Evolutionary conservation across 2,797 vertebrate genomes (phyloP).

Genomic region (Typhlichthys eigenmanni): DNA sequence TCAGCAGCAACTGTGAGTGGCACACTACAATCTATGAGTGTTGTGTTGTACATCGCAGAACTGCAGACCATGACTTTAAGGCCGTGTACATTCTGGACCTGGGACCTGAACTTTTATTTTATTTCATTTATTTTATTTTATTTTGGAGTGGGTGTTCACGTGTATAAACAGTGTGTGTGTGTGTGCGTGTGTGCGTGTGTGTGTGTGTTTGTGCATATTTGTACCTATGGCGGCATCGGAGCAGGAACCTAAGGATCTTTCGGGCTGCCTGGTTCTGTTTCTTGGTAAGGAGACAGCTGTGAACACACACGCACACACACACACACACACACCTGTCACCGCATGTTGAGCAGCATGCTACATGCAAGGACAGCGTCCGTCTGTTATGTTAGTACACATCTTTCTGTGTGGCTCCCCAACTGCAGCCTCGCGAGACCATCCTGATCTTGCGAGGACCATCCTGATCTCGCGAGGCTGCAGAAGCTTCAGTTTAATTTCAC

Average conservation of each 20-base stretch:
- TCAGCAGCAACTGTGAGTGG: too few relatives aligned
- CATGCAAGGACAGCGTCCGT: too few relatives aligned
- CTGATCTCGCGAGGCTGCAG: too few relatives aligned
- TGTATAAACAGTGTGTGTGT: constrained; percentile 5
- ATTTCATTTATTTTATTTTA: not conserved
- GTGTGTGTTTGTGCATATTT: constrained; percentile 16
- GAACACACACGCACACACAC: constrained; percentile 46
- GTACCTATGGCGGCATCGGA: constrained; percentile 98
- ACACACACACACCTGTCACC: too few relatives aligned
- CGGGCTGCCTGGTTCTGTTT: constrained; percentile 99
- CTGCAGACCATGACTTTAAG: too few relatives aligned
- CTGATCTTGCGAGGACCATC: too few relatives aligned
- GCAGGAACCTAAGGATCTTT: constrained; percentile 98
- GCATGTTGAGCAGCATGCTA: not conserved
- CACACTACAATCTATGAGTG: too few relatives aligned
- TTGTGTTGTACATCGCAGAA: too few relatives aligned
- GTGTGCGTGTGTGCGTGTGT: constrained; percentile 12
- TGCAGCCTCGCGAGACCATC: too few relatives aligned
- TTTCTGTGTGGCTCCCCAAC: too few relatives aligned
- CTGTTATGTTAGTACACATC: too few relatives aligned
- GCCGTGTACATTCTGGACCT: constrained; percentile 7
- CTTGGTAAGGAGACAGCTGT: constrained; percentile 97
- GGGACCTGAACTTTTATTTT: constrained; percentile 15
- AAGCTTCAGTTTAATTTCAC: too few relatives aligned
- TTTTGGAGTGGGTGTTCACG: not conserved